Conservation (phyloP, 1,140 invertebrate genomes). For the Asbolus verrucosus region DNA sequence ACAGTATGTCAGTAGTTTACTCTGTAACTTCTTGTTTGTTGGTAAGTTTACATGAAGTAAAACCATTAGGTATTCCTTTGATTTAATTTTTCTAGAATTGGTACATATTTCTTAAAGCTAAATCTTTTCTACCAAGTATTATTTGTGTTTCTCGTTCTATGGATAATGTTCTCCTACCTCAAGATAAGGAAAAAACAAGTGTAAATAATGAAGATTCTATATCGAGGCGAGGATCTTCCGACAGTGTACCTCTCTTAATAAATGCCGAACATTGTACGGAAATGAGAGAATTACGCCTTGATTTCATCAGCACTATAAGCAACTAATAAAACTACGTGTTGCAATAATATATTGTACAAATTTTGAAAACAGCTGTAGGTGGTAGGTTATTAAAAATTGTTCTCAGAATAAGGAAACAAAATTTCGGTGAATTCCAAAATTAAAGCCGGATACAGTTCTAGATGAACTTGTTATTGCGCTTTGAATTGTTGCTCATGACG, state of each 20-base stretch:
- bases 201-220: slow-evolving; percentile 38
- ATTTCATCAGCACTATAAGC: slow-evolving; percentile 60
- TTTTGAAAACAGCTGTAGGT: no score
- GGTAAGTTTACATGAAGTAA: no score
- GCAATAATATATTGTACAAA: slow-evolving; percentile 3
- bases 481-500: no score
- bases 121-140: slow-evolving; percentile 60
- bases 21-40: slow-evolving; percentile 68
- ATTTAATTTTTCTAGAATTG: slow-evolving; percentile 59
- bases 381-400: no score
- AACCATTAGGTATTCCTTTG: no score
- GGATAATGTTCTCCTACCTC: slow-evolving; percentile 49
- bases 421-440: no score
- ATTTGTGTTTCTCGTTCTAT: slow-evolving; percentile 49
- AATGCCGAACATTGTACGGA: slow-evolving; percentile 60
- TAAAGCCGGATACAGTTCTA: no score
- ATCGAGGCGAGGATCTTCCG: slow-evolving; percentile 58
- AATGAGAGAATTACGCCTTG: slow-evolving; percentile 59
- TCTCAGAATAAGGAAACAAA: no score
- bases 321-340: slow-evolving; percentile 45
- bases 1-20: slow-evolving; percentile 72
- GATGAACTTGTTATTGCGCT: no score
- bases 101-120: slow-evolving; percentile 62
- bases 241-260: slow-evolving; percentile 61
- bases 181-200: slow-evolving; percentile 48